phyloP scores from a whole-genome alignment of 2,113 vertebrate species.

The Percopsis transmontana region DNA sequence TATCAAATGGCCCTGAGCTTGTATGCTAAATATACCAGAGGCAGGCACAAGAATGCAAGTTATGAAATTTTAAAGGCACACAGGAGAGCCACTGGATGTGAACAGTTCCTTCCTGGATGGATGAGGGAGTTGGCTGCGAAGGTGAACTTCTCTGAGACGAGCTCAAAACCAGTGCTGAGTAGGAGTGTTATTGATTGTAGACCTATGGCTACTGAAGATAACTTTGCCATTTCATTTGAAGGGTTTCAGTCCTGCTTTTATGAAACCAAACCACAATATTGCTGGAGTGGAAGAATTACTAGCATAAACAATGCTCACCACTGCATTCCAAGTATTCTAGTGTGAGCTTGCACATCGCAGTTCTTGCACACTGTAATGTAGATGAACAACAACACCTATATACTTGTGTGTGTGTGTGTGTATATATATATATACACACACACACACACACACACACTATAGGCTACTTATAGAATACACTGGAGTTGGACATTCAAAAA shows the following conservation, averaged over 20 bases:
- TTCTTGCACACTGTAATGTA: too few species aligned
- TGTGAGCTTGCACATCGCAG: too few species aligned
- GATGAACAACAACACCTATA: too few species aligned
- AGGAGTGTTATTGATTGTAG: conserved; percentile 18
- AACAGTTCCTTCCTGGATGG: conserved; percentile 33
- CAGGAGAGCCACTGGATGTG: conserved; percentile 49
- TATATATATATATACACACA: too few species aligned
- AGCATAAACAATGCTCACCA: background rate
- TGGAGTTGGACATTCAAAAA: too few species aligned
- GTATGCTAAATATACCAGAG: conserved; percentile 52
- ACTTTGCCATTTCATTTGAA: conserved; percentile 19
- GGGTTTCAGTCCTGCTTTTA: conserved; percentile 14
- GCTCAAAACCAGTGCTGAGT: conserved; percentile 24
- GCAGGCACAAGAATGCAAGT: conserved; percentile 5
- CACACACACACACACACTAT: too few species aligned
- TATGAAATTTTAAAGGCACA: conserved; percentile 59
- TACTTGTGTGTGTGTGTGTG: too few species aligned
- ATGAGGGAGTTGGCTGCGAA: conserved; percentile 42
- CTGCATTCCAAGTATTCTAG: too few species aligned
- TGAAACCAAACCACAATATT: conserved; percentile 8
- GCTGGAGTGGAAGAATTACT: conserved; percentile 8
- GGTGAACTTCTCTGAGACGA: conserved; percentile 29
- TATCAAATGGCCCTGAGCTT: conserved; percentile 39
- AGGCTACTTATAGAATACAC: too few species aligned
- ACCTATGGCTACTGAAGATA: conserved; percentile 10